These are phyloP conservation scores for Sanderia malayensis DNA, from an alignment of 30 jellyfish, hydroid and myxozoan species.

Conservation along the genomic window DNA sequence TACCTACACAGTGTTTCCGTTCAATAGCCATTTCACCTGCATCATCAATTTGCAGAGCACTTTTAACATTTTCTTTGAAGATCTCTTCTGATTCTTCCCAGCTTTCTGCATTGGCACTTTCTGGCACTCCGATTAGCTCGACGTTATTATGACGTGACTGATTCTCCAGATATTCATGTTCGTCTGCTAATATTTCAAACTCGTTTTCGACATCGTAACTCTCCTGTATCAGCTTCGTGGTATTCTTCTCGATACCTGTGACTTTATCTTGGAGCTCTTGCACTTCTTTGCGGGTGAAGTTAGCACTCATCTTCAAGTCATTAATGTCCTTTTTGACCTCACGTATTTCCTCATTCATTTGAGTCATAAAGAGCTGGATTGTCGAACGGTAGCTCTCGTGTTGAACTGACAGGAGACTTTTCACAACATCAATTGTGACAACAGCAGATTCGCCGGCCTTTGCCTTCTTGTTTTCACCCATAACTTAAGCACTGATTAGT, in stretches of 20 bases:
- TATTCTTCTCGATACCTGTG: constrained; percentile 25
- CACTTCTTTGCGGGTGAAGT: constrained; percentile 14
- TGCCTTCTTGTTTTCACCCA: constrained; percentile 6
- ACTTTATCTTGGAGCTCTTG: constrained; percentile 3
- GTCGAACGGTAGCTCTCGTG: constrained; percentile 23
- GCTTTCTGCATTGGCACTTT: constrained; percentile 40
- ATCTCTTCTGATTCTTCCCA: constrained; percentile 29
- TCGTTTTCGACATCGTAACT: constrained; percentile 11
- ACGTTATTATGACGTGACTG: constrained; percentile 21
- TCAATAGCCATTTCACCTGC: constrained; percentile 27
- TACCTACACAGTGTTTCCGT: constrained; percentile 31
- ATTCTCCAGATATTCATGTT: constrained; percentile 19
- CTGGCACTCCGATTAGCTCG: constrained; percentile 37
- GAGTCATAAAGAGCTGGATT: constrained; percentile 13
- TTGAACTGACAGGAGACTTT: constrained; percentile 20
- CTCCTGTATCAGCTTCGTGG: constrained; percentile 12
- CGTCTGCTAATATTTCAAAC: constrained; percentile 17
- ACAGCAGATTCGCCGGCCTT: constrained; percentile 10
- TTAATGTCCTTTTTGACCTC: constrained; percentile 17
- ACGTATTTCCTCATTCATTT: constrained; percentile 14
- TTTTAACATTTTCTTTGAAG: constrained; percentile 21
- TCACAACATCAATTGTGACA: constrained; percentile 20
- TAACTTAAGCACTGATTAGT: constrained; percentile 11
- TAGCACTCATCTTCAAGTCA: constrained; percentile 22
- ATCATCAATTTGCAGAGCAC: constrained; percentile 26